These are phyloP conservation scores for Capromys pilorides DNA, from an alignment of 2,797 vertebrate genomes.

Conservation along the genomic window DNA sequence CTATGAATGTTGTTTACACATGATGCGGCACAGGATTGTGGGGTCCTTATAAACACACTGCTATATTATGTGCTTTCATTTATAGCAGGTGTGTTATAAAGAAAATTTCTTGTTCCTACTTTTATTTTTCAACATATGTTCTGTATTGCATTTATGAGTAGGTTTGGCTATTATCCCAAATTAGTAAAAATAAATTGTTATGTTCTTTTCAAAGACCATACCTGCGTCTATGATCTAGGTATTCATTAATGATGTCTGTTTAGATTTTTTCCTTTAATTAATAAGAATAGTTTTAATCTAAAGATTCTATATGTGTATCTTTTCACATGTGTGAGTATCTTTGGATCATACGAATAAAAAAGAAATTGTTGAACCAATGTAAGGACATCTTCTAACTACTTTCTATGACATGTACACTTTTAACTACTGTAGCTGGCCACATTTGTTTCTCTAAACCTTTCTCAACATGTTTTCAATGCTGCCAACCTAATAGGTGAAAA, in stretches of 20 bases:
- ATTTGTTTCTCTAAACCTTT: not conserved
- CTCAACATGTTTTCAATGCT: not conserved
- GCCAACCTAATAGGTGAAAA: not conserved
- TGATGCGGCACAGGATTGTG: not conserved
- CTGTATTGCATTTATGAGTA: not conserved
- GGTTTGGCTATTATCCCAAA: not conserved
- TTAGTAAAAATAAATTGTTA: not conserved
- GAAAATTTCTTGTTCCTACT: not conserved
- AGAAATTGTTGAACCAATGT: not conserved
- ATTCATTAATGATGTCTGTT: not conserved
- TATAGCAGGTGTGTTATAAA: not conserved
- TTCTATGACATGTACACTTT: not conserved
- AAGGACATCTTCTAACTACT: not conserved
- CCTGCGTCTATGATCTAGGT: not conserved
- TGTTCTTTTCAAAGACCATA: not conserved
- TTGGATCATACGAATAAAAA: not conserved
- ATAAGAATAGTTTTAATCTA: not conserved
- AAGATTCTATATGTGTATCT: not conserved
- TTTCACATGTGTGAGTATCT: not conserved
- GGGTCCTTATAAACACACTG: not conserved
- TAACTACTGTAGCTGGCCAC: not conserved
- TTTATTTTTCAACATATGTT: not conserved
- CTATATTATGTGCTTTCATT: not conserved
- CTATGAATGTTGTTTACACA: not conserved
- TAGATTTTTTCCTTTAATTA: slow-evolving; percentile 12